Percentiles rank a stretch among this genome's conserved stretches.
Conservation (phyloP, 2,797 vertebrate genomes). For the Sebastes dallii region DNA sequence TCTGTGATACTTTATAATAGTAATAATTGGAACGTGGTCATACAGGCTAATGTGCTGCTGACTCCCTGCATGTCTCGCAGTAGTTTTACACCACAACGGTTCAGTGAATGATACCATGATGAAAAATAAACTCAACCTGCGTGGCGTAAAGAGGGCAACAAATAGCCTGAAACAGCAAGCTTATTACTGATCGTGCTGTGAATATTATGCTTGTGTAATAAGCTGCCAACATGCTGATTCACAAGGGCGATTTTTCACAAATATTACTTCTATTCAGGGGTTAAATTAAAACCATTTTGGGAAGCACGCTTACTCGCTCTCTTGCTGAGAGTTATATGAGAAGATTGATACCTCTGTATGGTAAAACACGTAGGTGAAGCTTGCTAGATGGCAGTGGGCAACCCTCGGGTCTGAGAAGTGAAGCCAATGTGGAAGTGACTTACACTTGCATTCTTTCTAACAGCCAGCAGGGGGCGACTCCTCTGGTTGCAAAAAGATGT, state of each 20-base stretch:
- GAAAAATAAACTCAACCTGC: neutral
- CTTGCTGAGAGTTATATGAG: neutral
- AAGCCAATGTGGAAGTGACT: too few species aligned
- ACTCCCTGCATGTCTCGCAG: slow-evolving; percentile 3
- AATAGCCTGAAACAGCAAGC: neutral
- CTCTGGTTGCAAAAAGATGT: too few species aligned
- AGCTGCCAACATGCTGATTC: neutral
- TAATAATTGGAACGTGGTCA: neutral
- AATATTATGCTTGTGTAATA: neutral
- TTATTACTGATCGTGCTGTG: neutral
- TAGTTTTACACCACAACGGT: neutral
- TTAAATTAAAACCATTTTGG: neutral
- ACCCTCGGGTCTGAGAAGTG: too few species aligned
- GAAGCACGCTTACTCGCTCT: neutral
- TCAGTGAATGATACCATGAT: neutral
- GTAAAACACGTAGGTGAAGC: neutral
- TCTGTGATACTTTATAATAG: slow-evolving; percentile 17
- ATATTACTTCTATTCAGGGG: neutral
- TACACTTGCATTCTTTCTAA: too few species aligned
- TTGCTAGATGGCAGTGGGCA: too few species aligned
- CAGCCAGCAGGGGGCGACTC: too few species aligned
- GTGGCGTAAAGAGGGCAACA: neutral
- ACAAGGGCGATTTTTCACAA: neutral
- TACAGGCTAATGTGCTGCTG: slow-evolving; percentile 26
- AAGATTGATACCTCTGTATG: neutral